Percentiles rank a stretch among this genome's conserved stretches.
phyloP scores from a whole-genome alignment of 2,888 invertebrate genomes.

The Nemotelus nigrinus region DNA sequence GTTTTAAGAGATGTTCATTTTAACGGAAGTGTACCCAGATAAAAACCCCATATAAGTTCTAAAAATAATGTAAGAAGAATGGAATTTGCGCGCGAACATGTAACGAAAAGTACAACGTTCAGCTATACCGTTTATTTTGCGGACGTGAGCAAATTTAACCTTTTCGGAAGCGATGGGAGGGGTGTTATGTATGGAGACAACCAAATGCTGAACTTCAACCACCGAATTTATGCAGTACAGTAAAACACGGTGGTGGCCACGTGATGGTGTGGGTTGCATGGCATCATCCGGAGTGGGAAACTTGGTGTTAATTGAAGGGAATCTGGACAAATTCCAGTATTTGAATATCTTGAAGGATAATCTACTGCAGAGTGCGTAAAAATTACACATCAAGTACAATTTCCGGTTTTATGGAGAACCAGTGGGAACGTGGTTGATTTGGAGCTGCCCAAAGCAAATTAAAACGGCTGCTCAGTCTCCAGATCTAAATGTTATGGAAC shows the following conservation, averaged over 20 bases:
- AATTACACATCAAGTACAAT: background rate
- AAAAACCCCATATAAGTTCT: no score
- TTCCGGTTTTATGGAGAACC: constrained; percentile 47
- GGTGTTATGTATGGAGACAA: background rate
- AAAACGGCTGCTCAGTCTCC: no score
- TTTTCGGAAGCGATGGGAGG: background rate
- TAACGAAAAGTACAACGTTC: background rate
- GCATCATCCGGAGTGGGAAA: background rate
- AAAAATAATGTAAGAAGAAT: no score
- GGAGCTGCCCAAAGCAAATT: no score
- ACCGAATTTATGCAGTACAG: background rate
- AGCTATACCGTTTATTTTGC: background rate
- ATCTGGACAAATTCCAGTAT: constrained; percentile 2
- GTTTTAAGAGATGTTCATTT: no score
- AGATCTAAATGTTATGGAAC: background rate
- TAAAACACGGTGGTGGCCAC: background rate
- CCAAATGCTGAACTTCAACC: background rate
- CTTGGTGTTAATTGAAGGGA: background rate
- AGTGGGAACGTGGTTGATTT: constrained; percentile 35
- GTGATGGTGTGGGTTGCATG: constrained; percentile 21
- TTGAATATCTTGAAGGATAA: constrained; percentile 26
- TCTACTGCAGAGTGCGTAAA: constrained; percentile 19
- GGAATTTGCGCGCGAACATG: background rate
- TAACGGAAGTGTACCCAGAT: no score
- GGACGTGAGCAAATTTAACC: background rate